These are phyloP conservation scores for Cataglyphis albicans DNA, from an alignment of 2,888 invertebrate genomes.

Conservation along the genomic window DNA sequence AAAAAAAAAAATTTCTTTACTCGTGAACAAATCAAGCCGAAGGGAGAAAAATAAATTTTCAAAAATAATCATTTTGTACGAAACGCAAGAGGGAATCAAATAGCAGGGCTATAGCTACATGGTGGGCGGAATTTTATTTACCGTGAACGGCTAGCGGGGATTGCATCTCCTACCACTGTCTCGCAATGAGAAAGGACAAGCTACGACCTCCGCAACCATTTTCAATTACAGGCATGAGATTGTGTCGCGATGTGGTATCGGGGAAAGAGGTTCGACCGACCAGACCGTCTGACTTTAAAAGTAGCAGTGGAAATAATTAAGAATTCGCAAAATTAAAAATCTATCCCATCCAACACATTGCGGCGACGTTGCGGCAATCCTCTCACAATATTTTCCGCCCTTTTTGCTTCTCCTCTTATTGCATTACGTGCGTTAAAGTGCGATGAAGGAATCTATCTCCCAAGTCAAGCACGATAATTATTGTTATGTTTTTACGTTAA, in stretches of 20 bases:
- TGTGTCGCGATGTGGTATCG: conserved; percentile 71
- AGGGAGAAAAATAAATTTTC: not conserved
- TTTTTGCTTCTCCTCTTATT: conserved; percentile 34
- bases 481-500: conserved; percentile 68
- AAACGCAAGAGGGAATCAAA: conserved; percentile 12
- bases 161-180: conserved; percentile 19
- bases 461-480: conserved; percentile 50
- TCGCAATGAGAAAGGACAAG: conserved; percentile 37
- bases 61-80: not conserved
- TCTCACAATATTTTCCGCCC: conserved; percentile 46
- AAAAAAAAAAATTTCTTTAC: not conserved
- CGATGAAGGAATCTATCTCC: conserved; percentile 63
- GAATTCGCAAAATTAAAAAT: conserved; percentile 80
- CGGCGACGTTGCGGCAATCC: conserved; percentile 56
- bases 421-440: conserved; percentile 58
- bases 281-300: conserved; percentile 71
- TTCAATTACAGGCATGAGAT: conserved; percentile 78
- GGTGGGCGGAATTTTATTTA: conserved; percentile 65
- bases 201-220: conserved; percentile 63
- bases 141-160: conserved; percentile 57
- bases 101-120: conserved; percentile 17
- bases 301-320: conserved; percentile 78
- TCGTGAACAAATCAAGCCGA: not conserved
- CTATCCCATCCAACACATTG: conserved; percentile 67
- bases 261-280: conserved; percentile 30